Base-by-base conservation (phyloP, 2,113 vertebrate genomes). In the Labeo rohita region DNA sequence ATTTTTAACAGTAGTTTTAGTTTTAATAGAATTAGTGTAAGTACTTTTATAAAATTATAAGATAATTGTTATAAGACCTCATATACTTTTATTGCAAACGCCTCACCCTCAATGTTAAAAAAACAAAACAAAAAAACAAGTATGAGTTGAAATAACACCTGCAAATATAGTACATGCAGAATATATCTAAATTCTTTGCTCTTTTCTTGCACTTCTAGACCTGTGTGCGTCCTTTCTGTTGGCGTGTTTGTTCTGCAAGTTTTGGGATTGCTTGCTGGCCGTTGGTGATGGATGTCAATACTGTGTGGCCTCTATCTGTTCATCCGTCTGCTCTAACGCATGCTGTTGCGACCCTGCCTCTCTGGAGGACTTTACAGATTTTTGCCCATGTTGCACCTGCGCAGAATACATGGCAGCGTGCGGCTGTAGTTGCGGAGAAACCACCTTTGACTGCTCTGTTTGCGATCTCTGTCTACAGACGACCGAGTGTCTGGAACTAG, bases 221-320 rank as follows among this genome's bases (percentile, higher is more conserved):
- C 80, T 93, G 34, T 95, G 94, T 68, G 95, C 94, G 73, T 90
- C 93, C 0, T 36, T 95, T 39, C 90, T 95, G 9, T 80, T 95
- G 87, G 92, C 92, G 23, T 95, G 94, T 8, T 93, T 95, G 49
- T 96, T 94, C 93, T 95, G 94, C 83, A 92, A 88, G 2, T 92
- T 93, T 0, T 91, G 94, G 86, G 94, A 96, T 86, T 93, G 93
- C 80, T 39, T 94, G 2, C 8, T 93, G 78, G 91, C 93, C 9
- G 75, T 91, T 0, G n/a, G 90, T 47, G 87, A 88, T 9, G 92
- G 93, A 0, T 93, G 93, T 18, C 75, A 84, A 10, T 28, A 34
- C 13, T 93, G 93, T 1, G 0, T 85, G 36, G 90, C 92, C 74
- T 90, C 84, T 1, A 81, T 94, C 59, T 94, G 93, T 82, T 91